These are phyloP conservation scores for Enteromius afrohamiltoni DNA, from an alignment of 2,797 vertebrate genomes.

Conservation along the genomic window DNA sequence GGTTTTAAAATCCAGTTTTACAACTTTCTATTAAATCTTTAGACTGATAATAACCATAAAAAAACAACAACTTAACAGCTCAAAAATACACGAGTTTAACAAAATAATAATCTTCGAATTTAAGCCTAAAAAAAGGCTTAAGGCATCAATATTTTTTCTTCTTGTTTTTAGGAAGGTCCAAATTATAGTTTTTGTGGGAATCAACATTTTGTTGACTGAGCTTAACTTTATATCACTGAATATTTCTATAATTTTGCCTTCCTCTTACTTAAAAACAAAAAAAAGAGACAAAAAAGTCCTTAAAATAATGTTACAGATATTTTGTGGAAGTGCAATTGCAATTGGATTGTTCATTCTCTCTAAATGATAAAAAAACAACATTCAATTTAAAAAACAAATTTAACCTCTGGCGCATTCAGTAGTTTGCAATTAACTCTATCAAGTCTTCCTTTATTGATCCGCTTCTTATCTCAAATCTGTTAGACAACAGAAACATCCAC, in stretches of 20 bases:
- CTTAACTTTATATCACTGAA: background rate
- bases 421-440: constrained; percentile 8
- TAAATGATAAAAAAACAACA: background rate
- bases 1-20: background rate
- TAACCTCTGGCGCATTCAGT: background rate
- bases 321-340: background rate
- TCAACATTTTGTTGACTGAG: background rate
- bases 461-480: constrained; percentile 23
- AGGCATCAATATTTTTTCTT: background rate
- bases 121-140: too few species aligned
- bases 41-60: background rate
- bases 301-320: background rate
- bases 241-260: background rate
- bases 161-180: background rate
- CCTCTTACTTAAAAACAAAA: background rate
- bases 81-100: background rate
- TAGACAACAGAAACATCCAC: background rate
- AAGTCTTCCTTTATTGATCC: constrained; percentile 14
- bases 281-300: too few species aligned
- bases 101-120: background rate
- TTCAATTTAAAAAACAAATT: background rate
- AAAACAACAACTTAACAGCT: background rate
- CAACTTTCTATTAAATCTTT: background rate
- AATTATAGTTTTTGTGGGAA: background rate
- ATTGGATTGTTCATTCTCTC: background rate